These are phyloP conservation scores for Apodemus agrarius DNA, from an alignment of 2,797 vertebrate species.

Conservation along the genomic window DNA sequence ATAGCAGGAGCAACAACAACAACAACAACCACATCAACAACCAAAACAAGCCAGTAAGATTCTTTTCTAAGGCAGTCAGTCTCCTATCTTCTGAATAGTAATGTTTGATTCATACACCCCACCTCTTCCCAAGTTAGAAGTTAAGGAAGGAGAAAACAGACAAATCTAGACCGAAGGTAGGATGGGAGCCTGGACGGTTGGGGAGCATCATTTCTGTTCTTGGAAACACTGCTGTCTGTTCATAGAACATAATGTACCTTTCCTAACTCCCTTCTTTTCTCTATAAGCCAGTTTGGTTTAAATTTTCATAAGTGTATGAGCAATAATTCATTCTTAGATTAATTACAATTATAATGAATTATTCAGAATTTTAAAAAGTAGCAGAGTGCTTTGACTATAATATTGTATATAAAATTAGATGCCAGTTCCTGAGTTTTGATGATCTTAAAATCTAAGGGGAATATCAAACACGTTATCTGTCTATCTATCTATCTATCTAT, in stretches of 20 bases:
- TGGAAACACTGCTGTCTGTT: not conserved
- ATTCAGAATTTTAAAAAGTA: not conserved
- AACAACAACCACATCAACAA: not conserved
- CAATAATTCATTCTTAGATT: not conserved
- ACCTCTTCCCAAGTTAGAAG: not conserved
- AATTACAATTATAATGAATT: not conserved
- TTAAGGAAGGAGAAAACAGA: constrained; percentile 17
- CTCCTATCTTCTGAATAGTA: not conserved
- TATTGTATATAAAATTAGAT: not conserved
- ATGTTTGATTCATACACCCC: not conserved
- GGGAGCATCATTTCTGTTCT: not conserved
- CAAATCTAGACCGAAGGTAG: not conserved
- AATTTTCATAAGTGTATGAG: not conserved
- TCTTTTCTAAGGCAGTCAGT: not conserved
- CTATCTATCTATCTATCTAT: not conserved
- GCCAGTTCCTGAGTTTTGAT: not conserved
- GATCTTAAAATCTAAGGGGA: not conserved
- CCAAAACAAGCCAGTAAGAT: not conserved
- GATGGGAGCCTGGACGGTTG: not conserved
- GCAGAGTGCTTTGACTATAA: not conserved
- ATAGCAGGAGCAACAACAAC: not conserved
- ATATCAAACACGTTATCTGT: not conserved
- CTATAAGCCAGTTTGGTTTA: not conserved
- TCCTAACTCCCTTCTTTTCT: not conserved
- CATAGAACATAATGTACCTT: not conserved